Evolutionary conservation across 53 echinoderm and acorn worm genomes (phyloP).

Genomic region (Paracentrotus lividus): DNA sequence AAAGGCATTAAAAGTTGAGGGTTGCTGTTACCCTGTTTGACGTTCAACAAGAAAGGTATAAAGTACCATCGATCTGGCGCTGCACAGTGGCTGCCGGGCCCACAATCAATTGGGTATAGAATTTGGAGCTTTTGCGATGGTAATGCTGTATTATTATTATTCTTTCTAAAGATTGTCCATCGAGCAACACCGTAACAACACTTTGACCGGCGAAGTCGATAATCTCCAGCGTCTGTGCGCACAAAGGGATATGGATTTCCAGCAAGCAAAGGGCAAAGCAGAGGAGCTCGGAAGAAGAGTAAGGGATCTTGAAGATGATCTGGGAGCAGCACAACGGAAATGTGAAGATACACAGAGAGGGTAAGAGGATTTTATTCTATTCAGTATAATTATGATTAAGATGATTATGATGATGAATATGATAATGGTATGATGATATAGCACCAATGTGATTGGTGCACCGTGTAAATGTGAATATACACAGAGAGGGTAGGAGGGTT

Average conservation of each 20-base stretch:
- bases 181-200: slow-evolving; percentile 85
- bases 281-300: slow-evolving; percentile 87
- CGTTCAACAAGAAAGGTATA: too few species aligned
- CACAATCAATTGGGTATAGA: too few species aligned
- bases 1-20: too few species aligned
- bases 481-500: slow-evolving; percentile 76
- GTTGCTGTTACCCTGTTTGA: too few species aligned
- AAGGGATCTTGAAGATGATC: slow-evolving; percentile 85
- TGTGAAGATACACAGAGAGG: slow-evolving; percentile 87
- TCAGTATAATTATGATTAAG: too few species aligned
- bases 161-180: slow-evolving; percentile 59
- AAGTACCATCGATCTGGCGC: too few species aligned
- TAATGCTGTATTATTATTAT: too few species aligned
- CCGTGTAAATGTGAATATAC: slow-evolving; percentile 82
- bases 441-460: too few species aligned
- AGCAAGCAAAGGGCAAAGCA: slow-evolving; percentile 78
- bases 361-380: slow-evolving; percentile 56
- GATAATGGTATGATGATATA: too few species aligned
- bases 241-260: slow-evolving; percentile 92
- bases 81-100: too few species aligned
- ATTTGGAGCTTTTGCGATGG: too few species aligned
- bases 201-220: slow-evolving; percentile 79
- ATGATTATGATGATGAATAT: too few species aligned
- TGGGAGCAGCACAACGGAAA: slow-evolving; percentile 71
- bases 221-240: slow-evolving; percentile 86